Evolutionary conservation across 2,797 vertebrate species (phyloP).

Genomic region (Cossypha caffra): DNA sequence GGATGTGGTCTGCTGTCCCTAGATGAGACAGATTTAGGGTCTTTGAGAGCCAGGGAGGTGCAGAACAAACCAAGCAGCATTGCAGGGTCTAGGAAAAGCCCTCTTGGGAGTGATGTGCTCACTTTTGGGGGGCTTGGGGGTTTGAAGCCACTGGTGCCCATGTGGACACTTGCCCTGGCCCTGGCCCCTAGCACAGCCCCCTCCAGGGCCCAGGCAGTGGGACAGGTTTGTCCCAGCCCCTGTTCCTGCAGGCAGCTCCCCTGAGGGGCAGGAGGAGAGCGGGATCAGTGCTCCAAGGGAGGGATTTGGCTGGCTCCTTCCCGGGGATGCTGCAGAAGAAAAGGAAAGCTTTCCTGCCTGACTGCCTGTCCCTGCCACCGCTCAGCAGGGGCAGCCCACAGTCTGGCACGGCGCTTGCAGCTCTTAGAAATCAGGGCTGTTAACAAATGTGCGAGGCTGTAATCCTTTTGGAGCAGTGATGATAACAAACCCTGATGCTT

Average conservation of each 20-base stretch:
- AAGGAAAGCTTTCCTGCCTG: not conserved
- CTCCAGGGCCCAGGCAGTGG: not conserved
- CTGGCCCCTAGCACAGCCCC: not conserved
- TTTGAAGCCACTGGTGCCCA: accelerated
- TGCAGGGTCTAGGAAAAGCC: not conserved
- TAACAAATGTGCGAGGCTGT: slow-evolving; percentile 37
- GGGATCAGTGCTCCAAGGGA: not conserved
- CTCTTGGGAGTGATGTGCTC: not conserved
- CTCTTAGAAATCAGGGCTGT: slow-evolving; percentile 57
- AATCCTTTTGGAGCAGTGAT: slow-evolving; percentile 52
- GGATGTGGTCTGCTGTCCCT: not conserved
- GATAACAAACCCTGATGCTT: slow-evolving; percentile 1
- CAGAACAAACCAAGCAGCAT: not conserved
- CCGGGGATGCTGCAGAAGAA: not conserved
- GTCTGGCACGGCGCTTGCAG: slow-evolving; percentile 25
- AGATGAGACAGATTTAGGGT: not conserved
- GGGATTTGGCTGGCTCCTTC: not conserved
- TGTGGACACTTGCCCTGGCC: accelerated
- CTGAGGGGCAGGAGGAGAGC: not conserved
- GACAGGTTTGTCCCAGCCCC: not conserved
- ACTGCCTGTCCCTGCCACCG: slow-evolving; percentile 11
- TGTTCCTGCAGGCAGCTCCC: not conserved
- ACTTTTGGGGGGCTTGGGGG: accelerated
- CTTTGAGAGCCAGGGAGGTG: not conserved
- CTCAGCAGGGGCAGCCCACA: slow-evolving; percentile 53